Evolutionary conservation across 2,797 vertebrate species (phyloP).

Genomic region (Gallinago solitaria): DNA sequence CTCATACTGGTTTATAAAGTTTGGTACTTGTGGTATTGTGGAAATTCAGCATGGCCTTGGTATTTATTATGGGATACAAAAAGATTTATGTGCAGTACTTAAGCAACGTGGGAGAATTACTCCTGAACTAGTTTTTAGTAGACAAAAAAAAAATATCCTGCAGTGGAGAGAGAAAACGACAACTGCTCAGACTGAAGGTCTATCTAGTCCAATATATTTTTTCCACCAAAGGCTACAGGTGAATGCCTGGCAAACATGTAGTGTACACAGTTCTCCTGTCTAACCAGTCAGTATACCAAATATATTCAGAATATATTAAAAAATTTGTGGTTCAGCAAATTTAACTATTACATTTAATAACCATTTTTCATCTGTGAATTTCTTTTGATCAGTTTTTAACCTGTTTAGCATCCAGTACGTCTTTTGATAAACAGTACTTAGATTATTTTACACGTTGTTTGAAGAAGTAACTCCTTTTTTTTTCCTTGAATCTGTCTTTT

Average conservation of each 20-base stretch:
- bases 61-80: neutral
- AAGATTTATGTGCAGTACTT: neutral
- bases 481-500: neutral
- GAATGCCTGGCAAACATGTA: neutral
- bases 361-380: neutral
- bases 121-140: neutral
- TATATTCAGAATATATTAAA: neutral
- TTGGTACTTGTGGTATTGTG: slow-evolving; percentile 16
- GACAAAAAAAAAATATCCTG: neutral
- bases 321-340: neutral
- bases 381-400: neutral
- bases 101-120: neutral
- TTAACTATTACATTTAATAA: neutral
- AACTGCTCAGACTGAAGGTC: neutral
- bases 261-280: neutral
- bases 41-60: neutral
- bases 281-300: neutral
- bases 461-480: neutral
- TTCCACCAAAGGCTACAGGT: neutral
- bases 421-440: neutral
- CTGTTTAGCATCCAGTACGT: neutral
- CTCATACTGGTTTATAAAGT: slow-evolving; percentile 6
- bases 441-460: neutral
- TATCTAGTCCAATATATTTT: neutral
- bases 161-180: neutral